Evolutionary conservation across 1,140 invertebrate genomes (phyloP).

Genomic region (Melipona quadrifasciata): DNA sequence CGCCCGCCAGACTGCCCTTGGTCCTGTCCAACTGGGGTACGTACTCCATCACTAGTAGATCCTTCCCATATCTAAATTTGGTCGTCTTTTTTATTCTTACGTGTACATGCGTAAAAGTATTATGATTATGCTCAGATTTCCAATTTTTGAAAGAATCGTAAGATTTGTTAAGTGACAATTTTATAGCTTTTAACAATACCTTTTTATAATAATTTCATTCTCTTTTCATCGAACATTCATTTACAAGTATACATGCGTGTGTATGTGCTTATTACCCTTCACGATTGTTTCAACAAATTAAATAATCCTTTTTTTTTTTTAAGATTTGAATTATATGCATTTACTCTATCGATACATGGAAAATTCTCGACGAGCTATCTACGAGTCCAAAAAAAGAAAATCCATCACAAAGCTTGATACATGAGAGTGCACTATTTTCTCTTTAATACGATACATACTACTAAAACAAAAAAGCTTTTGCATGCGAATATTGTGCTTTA

Average conservation of each 20-base stretch:
- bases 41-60: conserved; percentile 82
- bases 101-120: too few species aligned
- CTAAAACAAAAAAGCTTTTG: not conserved
- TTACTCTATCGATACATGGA: not conserved
- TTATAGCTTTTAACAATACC: not conserved
- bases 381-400: not conserved
- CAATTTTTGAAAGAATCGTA: not conserved
- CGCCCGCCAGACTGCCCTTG: conserved; percentile 88
- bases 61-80: conserved; percentile 41
- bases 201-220: too few species aligned
- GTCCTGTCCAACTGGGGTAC: conserved; percentile 95
- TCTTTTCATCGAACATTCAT: too few species aligned
- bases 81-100: too few species aligned
- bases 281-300: not conserved
- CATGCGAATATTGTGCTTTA: not conserved
- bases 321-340: not conserved
- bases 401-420: not conserved
- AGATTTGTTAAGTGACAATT: not conserved
- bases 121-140: not conserved
- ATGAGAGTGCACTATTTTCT: not conserved
- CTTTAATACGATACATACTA: not conserved
- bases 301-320: not conserved
- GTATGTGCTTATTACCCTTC: not conserved
- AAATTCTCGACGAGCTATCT: not conserved
- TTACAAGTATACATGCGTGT: not conserved